A percentile compares a stretch with the other conserved stretches of the same genome.
phyloP scores from a whole-genome alignment of 1,140 invertebrate species.

The Acyrthosiphon pisum region DNA sequence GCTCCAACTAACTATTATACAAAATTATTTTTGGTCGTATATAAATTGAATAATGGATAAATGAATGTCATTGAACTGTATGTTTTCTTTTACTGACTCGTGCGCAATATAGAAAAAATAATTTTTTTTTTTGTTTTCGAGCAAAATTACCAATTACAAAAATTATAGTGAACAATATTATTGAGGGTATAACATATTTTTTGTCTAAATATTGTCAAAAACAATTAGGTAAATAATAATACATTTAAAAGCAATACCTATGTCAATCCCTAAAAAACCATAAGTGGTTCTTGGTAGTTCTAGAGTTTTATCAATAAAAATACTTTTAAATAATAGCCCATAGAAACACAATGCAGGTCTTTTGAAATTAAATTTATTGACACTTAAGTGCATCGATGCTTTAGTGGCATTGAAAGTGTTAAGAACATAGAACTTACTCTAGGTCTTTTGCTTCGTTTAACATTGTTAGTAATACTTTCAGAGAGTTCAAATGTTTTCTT shows the following conservation, averaged over 20 bases:
- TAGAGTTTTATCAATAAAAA: background rate
- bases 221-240: background rate
- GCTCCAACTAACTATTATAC: too few species aligned
- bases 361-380: background rate
- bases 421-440: constrained; percentile 16
- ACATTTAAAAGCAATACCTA: background rate
- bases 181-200: background rate
- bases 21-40: background rate
- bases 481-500: constrained; percentile 40
- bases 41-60: background rate
- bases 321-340: background rate
- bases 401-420: background rate
- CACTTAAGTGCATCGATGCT: background rate
- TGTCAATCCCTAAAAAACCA: background rate
- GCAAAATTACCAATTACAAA: too few species aligned
- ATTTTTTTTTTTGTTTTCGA: too few species aligned
- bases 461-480: constrained; percentile 30
- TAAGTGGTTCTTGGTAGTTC: background rate
- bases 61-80: too few species aligned
- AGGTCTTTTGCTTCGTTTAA: constrained; percentile 43
- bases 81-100: too few species aligned
- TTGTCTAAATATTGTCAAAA: background rate
- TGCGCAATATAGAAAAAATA: background rate
- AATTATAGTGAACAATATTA: too few species aligned
- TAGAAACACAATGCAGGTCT: background rate